Base-by-base conservation (phyloP, 2,797 vertebrate genomes). In the Danio albolineatus region DNA sequence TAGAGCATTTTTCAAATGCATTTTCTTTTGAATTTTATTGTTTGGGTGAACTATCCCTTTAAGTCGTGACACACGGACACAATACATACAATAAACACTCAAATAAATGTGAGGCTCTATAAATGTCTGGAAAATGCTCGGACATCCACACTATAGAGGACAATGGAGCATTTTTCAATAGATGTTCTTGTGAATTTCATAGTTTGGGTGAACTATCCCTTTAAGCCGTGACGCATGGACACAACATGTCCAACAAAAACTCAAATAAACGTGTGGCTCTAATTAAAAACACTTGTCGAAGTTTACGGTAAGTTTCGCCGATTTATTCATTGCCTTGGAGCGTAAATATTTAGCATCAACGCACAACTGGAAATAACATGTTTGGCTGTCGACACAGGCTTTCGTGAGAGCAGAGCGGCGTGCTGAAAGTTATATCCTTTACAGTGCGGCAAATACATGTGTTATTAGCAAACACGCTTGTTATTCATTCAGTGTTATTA, bases 401-500 rank as follows among this genome's bases (percentile, higher is more conserved):
- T 71, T 54, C 56, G 46, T 71, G 70, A 75, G 77, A 71, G 70
- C 76, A 53, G 54, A 59, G 57, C 16, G 56, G n/a, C 0, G 12
- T 60, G 74, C 21, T 78, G 66, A 81, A 83, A 76, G 81, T 78
- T 83, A 49, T 71, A 66, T 81, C 75, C 81, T 83, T 81, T 83
- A 71, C 56, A 41, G 17, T 70, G 16, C 9, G 21, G 76, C 49
- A 81, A 79, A 83, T 83, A 78, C 7, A 49, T 51, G 7, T 84
- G 82, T 84, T 86, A 64, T 84, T 79, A 81, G 39, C 14, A 77
- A 79, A 59, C 59, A 28, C 16, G 10, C 66, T 54, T 83, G 81
- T 83, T 84, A 74, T 80, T 56, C 28, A 80, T 59, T 72, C 39
- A 57, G 38, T 75, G 69, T 84, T 84, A 81, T 84, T 86, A 79